These are phyloP conservation scores for Escarpia spicata DNA, from an alignment of 2,888 invertebrate species.

Conservation along the genomic window DNA sequence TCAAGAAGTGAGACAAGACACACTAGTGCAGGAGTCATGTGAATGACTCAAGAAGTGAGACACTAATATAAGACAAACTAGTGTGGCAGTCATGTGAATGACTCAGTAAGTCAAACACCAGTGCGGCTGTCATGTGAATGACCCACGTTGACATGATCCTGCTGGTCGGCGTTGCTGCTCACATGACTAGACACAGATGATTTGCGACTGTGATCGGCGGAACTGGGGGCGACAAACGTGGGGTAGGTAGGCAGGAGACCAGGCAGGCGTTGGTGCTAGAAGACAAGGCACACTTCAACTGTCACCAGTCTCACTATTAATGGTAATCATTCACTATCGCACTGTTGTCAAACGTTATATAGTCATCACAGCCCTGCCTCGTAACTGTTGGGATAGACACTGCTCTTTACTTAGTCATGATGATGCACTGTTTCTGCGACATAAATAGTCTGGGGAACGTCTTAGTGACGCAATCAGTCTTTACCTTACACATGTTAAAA, in stretches of 20 bases:
- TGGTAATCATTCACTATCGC: neutral
- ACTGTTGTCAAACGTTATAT: neutral
- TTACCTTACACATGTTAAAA: too few relatives aligned
- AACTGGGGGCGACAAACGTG: neutral
- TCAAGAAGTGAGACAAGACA: neutral
- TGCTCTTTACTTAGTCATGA: too few relatives aligned
- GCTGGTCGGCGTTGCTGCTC: neutral
- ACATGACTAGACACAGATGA: neutral
- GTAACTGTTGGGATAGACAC: neutral
- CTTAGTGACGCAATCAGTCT: too few relatives aligned
- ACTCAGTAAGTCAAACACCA: neutral
- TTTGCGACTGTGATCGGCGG: neutral
- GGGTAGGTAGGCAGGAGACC: neutral
- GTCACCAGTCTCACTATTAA: too few relatives aligned
- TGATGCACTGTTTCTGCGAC: too few relatives aligned
- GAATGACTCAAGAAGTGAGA: neutral
- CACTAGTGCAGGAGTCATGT: neutral
- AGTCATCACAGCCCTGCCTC: neutral
- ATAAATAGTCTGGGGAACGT: too few relatives aligned
- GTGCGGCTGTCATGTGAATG: neutral
- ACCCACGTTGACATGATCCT: neutral
- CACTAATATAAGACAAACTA: neutral
- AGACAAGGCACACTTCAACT: neutral
- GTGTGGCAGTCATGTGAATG: neutral
- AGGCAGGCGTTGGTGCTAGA: neutral